Base-by-base conservation (phyloP, 2,113 vertebrate species). In the Rhinoderma darwinii region DNA sequence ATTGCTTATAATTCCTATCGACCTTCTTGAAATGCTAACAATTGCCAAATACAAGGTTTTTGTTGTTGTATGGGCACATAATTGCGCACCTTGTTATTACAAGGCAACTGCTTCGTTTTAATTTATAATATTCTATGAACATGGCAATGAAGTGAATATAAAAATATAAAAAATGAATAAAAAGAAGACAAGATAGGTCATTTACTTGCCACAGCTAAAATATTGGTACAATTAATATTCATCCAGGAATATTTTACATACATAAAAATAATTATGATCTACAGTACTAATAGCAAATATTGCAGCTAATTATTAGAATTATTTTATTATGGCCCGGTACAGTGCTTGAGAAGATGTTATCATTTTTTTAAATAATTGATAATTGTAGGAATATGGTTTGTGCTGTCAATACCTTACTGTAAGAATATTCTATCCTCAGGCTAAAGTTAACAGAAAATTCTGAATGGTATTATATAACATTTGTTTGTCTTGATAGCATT, bases 341-440 rank as follows among this genome's bases (percentile, higher is more conserved):
- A 63, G 8, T 20, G 12, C 44, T 32, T 9, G 15, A 10, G 14
- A 44, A 66, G 30, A 27, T 44, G 14, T 15, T 81, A 22, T 41
- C 17, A 27, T 10, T 63, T 63, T n/a, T 44, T 66, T 82, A 44
- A 82, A 66, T 66, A 66, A 66, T 82, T 63, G 39, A 82, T 66
- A 44, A 66, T n/a, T 66, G 41, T 63, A 63, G 25, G 15, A 82
- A 44, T 82, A 82, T 41, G 25, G 35, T 59, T 41, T 18, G 41
- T 18, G 22, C 79, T 82, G 79, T 82, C 79, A 81, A 3, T 41
- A 50, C 37, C 14, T 59, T 27, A 61, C 11, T 41, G 37, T 41
- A 27, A n/a, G 7, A 66, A 63, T 66, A 66, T 63, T 41, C n/a
- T 66, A 3, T 25, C 79, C 79, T 37, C n/a, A 82, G 79, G 79